Evolutionary conservation across 2,797 vertebrate species (phyloP).

Genomic region (Poecilia picta): DNA sequence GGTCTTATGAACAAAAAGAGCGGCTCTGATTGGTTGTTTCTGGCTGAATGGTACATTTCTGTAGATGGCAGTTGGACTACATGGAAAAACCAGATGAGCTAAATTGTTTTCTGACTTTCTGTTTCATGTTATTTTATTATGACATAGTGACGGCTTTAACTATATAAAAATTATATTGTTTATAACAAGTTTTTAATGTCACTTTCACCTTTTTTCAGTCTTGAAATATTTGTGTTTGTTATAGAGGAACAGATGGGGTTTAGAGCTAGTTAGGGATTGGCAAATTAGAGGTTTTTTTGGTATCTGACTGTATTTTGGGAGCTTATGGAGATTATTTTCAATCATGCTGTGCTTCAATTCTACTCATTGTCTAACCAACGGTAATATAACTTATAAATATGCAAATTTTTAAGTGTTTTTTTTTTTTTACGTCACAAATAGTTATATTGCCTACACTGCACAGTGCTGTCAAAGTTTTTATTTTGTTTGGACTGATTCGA

Average conservation of each 20-base stretch:
- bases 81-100: too few relatives aligned
- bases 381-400: not conserved
- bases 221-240: not conserved
- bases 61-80: too few relatives aligned
- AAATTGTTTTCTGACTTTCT: too few relatives aligned
- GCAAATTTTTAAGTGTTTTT: not conserved
- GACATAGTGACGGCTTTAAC: too few relatives aligned
- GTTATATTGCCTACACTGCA: not conserved
- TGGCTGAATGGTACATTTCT: too few relatives aligned
- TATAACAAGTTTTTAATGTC: not conserved
- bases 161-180: too few relatives aligned
- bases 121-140: not conserved
- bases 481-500: not conserved
- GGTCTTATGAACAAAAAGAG: not conserved
- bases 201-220: not conserved
- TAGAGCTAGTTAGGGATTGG: not conserved
- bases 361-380: not conserved
- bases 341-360: not conserved
- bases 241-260: not conserved
- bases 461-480: not conserved
- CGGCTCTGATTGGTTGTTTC: too few relatives aligned
- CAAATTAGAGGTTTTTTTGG: not conserved
- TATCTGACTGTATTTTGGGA: not conserved
- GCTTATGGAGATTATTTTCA: not conserved
- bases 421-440: not conserved